phyloP scores from a whole-genome alignment of 2,888 invertebrate species.

The Uropetala carovei region DNA sequence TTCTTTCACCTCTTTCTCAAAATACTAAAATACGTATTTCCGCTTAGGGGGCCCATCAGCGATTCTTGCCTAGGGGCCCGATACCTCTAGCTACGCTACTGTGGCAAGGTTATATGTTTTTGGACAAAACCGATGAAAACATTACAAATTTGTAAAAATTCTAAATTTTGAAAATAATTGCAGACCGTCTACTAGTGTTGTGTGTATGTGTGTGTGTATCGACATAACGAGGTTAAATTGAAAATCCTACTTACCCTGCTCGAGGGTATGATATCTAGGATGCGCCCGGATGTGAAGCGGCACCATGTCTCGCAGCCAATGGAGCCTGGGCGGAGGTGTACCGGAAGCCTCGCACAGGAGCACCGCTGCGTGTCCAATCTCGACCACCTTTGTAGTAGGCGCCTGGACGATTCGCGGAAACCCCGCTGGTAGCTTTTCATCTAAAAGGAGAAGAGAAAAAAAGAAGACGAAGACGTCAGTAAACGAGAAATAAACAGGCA shows the following conservation, averaged over 20 bases:
- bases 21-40: too few species aligned
- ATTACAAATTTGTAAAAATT: too few species aligned
- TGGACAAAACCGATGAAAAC: too few species aligned
- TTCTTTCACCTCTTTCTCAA: too few species aligned
- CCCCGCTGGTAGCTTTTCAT: constrained; percentile 91
- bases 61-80: too few species aligned
- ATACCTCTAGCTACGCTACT: too few species aligned
- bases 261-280: constrained; percentile 89
- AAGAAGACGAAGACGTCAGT: not conserved
- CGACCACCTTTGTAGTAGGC: constrained; percentile 95
- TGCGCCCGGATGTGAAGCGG: constrained; percentile 90
- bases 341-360: constrained; percentile 94
- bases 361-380: constrained; percentile 94
- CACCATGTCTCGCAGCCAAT: constrained; percentile 96
- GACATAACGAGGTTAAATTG: not conserved
- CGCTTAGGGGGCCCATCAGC: too few species aligned
- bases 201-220: too few species aligned
- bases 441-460: constrained; percentile 75
- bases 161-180: too few species aligned
- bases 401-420: constrained; percentile 94
- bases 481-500: not conserved
- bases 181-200: too few species aligned
- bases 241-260: constrained; percentile 81
- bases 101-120: too few species aligned
- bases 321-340: constrained; percentile 86